Evolutionary conservation across 2,797 vertebrate genomes (phyloP).

Genomic region (Falco novaeseelandiae): DNA sequence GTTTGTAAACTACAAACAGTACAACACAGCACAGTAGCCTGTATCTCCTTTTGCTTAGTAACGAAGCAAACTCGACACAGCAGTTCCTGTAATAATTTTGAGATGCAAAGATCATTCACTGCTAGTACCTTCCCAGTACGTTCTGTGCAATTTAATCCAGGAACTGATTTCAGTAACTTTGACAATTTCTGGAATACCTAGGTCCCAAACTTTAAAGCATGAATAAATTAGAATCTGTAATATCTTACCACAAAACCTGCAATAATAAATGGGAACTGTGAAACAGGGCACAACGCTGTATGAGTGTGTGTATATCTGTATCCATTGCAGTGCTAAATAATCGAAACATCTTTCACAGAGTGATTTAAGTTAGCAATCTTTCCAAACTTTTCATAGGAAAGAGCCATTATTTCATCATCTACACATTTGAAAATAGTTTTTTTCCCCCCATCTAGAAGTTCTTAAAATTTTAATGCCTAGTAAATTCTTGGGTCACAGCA

Average conservation of each 20-base stretch:
- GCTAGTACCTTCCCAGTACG: neutral
- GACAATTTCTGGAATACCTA: neutral
- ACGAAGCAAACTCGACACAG: neutral
- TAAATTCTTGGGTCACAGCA: neutral
- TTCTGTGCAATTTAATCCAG: neutral
- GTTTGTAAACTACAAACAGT: neutral
- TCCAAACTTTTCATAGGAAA: neutral
- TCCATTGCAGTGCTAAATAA: neutral
- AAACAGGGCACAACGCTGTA: neutral
- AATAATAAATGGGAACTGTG: neutral
- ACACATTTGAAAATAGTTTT: neutral
- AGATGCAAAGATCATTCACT: neutral
- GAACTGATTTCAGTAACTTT: neutral
- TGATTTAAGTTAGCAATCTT: neutral
- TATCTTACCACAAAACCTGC: neutral
- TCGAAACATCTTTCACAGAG: neutral
- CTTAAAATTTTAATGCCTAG: neutral
- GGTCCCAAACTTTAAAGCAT: neutral
- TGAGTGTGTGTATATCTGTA: neutral
- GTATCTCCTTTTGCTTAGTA: neutral
- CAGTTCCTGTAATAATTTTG: neutral
- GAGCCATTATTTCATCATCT: neutral
- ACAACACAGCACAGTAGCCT: neutral
- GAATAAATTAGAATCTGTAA: neutral
- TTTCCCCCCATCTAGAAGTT: neutral